Evolutionary conservation across 2,888 invertebrate species (phyloP).

Genomic region (Drosophila histrio): DNA sequence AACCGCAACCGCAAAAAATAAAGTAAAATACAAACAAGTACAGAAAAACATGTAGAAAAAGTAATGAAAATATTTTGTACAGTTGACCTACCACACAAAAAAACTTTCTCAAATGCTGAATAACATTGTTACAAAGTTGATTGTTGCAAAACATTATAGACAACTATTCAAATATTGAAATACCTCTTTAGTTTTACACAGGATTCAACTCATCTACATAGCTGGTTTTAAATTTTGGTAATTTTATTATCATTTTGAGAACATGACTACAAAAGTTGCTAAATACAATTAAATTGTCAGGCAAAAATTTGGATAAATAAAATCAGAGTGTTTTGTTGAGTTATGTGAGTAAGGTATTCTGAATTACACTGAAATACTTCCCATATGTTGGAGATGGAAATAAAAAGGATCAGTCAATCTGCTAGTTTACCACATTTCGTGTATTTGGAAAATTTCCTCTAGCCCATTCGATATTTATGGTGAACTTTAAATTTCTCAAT

Average conservation of each 20-base stretch:
- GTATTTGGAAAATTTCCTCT: too few species aligned
- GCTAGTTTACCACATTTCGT: too few species aligned
- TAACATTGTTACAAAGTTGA: constrained; percentile 39
- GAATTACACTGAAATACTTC: too few species aligned
- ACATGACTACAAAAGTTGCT: background rate
- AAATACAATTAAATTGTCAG: background rate
- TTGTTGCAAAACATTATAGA: constrained; percentile 12
- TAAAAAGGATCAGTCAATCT: too few species aligned
- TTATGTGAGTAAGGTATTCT: too few species aligned
- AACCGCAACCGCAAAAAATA: constrained; percentile 49
- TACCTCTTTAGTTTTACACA: background rate
- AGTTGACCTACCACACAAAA: constrained; percentile 62
- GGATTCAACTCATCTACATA: background rate
- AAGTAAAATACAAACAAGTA: constrained; percentile 19
- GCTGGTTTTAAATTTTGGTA: background rate
- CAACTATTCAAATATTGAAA: constrained; percentile 25
- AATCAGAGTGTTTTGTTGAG: background rate
- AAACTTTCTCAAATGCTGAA: constrained; percentile 59
- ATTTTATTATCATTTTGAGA: constrained; percentile 1
- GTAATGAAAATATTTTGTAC: constrained; percentile 58
- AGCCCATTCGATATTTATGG: too few species aligned
- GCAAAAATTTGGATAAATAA: background rate
- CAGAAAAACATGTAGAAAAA: constrained; percentile 33
- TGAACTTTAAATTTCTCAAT: background rate
- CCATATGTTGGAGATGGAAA: too few species aligned